A percentile compares a stretch with the other conserved stretches of the same genome.
Evolutionary conservation across 2,888 invertebrate species (phyloP).

Genomic region (Calliphora vomitoria): DNA sequence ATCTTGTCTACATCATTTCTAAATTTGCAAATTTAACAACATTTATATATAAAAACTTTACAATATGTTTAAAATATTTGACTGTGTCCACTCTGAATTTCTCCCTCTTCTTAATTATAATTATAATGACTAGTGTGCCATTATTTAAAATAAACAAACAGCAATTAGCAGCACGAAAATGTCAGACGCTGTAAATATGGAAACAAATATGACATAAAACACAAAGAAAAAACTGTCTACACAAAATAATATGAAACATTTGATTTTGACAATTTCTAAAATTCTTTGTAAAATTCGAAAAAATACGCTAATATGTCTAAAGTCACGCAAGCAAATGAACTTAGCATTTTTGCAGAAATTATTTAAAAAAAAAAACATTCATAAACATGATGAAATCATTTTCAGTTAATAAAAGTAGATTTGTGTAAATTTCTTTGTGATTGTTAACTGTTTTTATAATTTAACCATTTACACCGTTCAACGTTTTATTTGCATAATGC

Average conservation of each 20-base stretch:
- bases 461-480: no score
- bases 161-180: conserved; percentile 60
- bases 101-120: conserved; percentile 20
- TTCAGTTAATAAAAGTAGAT: background rate
- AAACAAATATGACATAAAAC: conserved; percentile 15
- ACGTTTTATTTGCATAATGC: no score
- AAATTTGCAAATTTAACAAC: background rate
- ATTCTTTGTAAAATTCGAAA: background rate
- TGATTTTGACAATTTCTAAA: conserved; percentile 20
- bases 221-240: conserved; percentile 20
- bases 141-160: conserved; percentile 40
- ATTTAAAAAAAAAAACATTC: background rate
- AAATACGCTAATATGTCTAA: conserved; percentile 18
- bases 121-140: conserved; percentile 47
- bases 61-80: conserved; percentile 2
- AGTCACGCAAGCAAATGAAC: conserved; percentile 42
- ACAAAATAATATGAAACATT: conserved; percentile 9
- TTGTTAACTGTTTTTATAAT: no score
- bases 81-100: conserved; percentile 16
- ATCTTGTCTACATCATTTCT: conserved; percentile 8
- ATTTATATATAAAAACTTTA: background rate
- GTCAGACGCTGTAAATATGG: conserved; percentile 17
- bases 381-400: background rate
- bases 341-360: background rate
- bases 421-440: no score